phyloP scores from a whole-genome alignment of 2,113 vertebrate species.

The Mirza zaza region DNA sequence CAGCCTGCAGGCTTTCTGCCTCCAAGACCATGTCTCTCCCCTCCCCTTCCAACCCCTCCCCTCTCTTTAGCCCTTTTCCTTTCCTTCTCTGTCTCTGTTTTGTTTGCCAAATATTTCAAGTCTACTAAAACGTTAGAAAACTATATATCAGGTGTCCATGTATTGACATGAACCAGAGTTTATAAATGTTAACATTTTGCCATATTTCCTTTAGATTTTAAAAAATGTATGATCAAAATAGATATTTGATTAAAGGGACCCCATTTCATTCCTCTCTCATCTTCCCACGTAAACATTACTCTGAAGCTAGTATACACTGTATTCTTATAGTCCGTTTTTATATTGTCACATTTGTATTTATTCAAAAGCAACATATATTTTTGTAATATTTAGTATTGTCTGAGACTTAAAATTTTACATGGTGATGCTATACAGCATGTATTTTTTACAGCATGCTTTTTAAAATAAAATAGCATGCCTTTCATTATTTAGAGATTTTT shows the following conservation, averaged over 20 bases:
- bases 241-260: not conserved
- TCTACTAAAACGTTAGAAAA: not conserved
- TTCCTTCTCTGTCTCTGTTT: not conserved
- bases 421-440: not conserved
- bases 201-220: conserved; percentile 19
- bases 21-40: rapidly evolving
- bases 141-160: not conserved
- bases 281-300: not conserved
- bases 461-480: not conserved
- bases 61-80: not conserved
- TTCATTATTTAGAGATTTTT: conserved; percentile 20
- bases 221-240: not conserved
- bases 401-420: not conserved
- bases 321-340: not conserved
- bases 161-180: not conserved
- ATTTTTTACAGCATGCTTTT: not conserved
- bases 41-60: not conserved
- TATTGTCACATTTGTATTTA: not conserved
- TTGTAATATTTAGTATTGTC: not conserved
- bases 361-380: not conserved
- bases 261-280: not conserved
- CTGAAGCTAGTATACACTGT: not conserved
- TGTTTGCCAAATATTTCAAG: not conserved
- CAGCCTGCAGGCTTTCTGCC: not conserved
- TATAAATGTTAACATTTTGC: not conserved